These are phyloP conservation scores for Chionodraco myersi DNA, from an alignment of 2,113 vertebrate species.

Conservation along the genomic window DNA sequence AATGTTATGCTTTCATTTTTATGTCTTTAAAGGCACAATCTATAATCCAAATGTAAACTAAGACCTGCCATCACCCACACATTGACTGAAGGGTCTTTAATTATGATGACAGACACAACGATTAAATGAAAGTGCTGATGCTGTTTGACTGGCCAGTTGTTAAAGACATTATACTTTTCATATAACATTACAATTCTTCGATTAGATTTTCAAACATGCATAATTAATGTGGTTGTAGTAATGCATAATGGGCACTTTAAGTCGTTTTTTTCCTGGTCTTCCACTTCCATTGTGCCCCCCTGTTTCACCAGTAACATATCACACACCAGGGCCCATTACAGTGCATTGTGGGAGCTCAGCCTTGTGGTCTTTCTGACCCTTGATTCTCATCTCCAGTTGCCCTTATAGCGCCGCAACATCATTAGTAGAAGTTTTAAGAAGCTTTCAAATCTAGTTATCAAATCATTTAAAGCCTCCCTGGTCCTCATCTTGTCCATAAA, in stretches of 20 bases:
- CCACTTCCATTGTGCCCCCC: neutral
- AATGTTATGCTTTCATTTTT: too few relatives aligned
- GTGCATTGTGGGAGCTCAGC: slow-evolving; percentile 20
- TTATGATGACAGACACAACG: neutral
- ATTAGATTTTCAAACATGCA: neutral
- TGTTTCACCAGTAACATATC: slow-evolving; percentile 16
- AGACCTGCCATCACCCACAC: neutral
- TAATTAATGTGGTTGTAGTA: neutral
- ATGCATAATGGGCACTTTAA: neutral
- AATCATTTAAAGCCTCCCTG: slow-evolving; percentile 49
- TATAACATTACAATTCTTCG: neutral
- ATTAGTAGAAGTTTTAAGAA: slow-evolving; percentile 65
- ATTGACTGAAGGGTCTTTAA: neutral
- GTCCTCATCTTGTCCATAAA: slow-evolving; percentile 56
- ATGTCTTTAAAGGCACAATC: too few relatives aligned
- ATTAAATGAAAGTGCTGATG: neutral
- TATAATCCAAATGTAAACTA: neutral
- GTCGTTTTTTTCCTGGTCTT: neutral
- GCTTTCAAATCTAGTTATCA: slow-evolving; percentile 71
- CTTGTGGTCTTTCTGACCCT: slow-evolving; percentile 53
- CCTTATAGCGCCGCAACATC: slow-evolving; percentile 40
- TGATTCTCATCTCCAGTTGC: slow-evolving; percentile 54
- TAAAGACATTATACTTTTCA: neutral
- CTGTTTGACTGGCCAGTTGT: neutral
- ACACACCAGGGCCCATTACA: slow-evolving; percentile 3